Percentiles rank a stretch among this genome's conserved stretches.
phyloP scores from a whole-genome alignment of 2,797 vertebrate species.

The Luscinia megarhynchos region DNA sequence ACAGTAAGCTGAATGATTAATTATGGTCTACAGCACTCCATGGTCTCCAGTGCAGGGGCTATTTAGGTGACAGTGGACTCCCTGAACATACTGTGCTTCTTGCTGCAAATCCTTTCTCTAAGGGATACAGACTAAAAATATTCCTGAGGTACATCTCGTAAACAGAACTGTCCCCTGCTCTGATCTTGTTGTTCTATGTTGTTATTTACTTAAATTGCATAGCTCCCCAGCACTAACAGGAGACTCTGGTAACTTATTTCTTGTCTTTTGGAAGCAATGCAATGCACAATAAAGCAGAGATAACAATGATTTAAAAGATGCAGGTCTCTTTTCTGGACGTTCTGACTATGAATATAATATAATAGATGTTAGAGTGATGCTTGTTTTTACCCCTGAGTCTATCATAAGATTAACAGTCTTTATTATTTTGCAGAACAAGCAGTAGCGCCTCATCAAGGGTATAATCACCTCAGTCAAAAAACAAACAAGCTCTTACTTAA shows the following conservation, averaged over 20 bases:
- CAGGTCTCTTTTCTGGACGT: slow-evolving; percentile 24
- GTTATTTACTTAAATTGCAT: neutral
- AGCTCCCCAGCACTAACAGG: neutral
- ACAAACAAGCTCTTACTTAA: slow-evolving; percentile 62
- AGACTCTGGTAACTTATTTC: neutral
- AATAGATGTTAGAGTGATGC: neutral
- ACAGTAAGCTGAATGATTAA: neutral
- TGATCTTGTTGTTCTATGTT: neutral
- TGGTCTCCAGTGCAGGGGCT: neutral
- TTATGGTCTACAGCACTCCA: neutral
- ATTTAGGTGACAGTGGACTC: neutral
- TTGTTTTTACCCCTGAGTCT: slow-evolving; percentile 30
- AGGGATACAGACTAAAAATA: neutral
- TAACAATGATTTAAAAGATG: neutral
- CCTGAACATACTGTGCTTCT: neutral
- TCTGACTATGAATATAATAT: neutral
- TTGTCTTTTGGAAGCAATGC: neutral
- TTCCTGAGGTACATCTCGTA: neutral
- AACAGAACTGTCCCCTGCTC: neutral
- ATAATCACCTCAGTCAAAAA: slow-evolving; percentile 49
- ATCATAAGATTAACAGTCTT: slow-evolving; percentile 51
- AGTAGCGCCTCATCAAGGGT: slow-evolving; percentile 32
- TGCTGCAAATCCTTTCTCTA: neutral
- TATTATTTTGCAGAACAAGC: slow-evolving; percentile 56
- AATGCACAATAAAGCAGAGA: neutral